phyloP scores from a whole-genome alignment of 2,888 invertebrate genomes.

The Notodromas monacha region DNA sequence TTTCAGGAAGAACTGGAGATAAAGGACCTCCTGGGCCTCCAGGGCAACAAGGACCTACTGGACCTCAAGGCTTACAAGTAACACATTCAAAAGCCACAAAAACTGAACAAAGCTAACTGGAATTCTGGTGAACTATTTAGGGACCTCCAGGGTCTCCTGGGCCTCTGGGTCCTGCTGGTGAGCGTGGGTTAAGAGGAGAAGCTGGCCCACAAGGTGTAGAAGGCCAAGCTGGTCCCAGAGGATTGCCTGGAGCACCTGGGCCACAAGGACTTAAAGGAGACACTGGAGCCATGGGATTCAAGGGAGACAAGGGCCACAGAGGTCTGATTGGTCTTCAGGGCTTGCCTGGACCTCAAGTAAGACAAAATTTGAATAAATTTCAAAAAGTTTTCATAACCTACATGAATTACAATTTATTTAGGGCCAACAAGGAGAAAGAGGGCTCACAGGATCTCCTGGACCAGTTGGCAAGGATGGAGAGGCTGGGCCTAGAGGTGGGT shows the following conservation, averaged over 20 bases:
- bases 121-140: too few relatives aligned
- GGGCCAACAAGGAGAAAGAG: slow-evolving; percentile 33
- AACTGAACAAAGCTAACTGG: too few relatives aligned
- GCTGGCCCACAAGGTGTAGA: slow-evolving; percentile 36
- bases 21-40: slow-evolving; percentile 33
- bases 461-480: slow-evolving; percentile 42
- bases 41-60: slow-evolving; percentile 28
- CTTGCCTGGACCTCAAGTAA: slow-evolving; percentile 28
- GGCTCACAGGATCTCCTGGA: slow-evolving; percentile 25
- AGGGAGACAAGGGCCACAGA: slow-evolving; percentile 44
- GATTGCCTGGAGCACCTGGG: slow-evolving; percentile 41
- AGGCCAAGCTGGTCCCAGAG: slow-evolving; percentile 38
- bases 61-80: slow-evolving; percentile 35
- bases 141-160: slow-evolving; percentile 32
- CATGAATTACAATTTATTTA: slow-evolving; percentile 9
- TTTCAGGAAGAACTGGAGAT: slow-evolving; percentile 36
- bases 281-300: slow-evolving; percentile 26
- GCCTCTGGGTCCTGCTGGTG: slow-evolving; percentile 31
- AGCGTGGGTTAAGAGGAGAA: slow-evolving; percentile 35
- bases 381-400: not conserved
- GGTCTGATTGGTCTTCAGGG: slow-evolving; percentile 55
- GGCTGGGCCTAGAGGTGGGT: slow-evolving; percentile 15
- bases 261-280: slow-evolving; percentile 33
- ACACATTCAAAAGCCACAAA: too few relatives aligned
- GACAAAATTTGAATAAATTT: too few relatives aligned